Percentiles rank a stretch among this genome's conserved stretches.
Conservation (phyloP, 1,140 invertebrate genomes). For the Drosophila kohkoa region DNA sequence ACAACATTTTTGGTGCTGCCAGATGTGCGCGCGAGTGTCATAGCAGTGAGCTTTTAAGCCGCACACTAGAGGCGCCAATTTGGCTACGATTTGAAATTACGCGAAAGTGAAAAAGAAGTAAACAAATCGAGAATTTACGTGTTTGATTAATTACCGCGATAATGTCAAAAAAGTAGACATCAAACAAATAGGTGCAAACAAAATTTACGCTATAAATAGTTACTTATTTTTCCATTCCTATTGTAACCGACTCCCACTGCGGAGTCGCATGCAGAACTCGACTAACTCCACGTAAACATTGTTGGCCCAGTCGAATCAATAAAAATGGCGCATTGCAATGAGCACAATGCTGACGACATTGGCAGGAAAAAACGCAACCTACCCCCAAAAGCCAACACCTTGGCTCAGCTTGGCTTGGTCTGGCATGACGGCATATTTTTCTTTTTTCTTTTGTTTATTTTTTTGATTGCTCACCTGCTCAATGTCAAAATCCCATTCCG, state of each 20-base stretch:
- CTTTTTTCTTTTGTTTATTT: constrained; percentile 2
- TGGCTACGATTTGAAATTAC: neutral
- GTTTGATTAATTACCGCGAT: neutral
- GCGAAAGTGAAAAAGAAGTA: no score
- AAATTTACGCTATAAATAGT: neutral
- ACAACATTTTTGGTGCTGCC: constrained; percentile 13
- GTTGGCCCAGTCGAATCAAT: constrained; percentile 61
- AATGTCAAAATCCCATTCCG: constrained; percentile 84
- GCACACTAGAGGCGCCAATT: constrained; percentile 1
- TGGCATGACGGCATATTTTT: constrained; percentile 33
- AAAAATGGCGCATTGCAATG: constrained; percentile 75
- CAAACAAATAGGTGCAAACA: neutral
- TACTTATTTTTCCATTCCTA: neutral
- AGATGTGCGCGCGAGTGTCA: constrained; percentile 2
- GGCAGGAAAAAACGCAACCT: neutral
- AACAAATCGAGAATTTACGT: no score
- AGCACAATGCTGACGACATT: constrained; percentile 52
- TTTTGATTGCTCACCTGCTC: constrained; percentile 74
- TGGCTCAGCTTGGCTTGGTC: no score
- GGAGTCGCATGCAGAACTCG: constrained; percentile 11
- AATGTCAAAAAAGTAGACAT: neutral
- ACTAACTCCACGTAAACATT: constrained; percentile 55
- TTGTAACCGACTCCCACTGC: neutral
- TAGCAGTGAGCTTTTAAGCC: constrained; percentile 28
- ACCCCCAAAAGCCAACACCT: neutral